A percentile compares a stretch with the other conserved stretches of the same genome.
Conservation (phyloP, 2,797 vertebrate genomes). For the Sebastes hubbsi region DNA sequence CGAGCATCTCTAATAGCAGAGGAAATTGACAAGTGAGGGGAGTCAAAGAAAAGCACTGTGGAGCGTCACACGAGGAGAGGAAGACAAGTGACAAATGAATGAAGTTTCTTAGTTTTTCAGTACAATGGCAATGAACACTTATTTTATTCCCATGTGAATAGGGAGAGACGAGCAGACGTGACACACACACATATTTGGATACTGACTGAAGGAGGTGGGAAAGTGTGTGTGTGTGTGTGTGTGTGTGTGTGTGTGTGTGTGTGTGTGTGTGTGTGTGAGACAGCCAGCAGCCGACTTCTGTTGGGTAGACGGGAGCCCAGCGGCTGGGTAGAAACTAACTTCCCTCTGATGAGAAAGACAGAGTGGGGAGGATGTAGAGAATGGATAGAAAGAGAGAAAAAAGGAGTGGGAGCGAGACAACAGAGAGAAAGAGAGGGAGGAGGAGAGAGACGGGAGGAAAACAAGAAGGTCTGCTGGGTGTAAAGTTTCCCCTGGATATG, state of each 20-base stretch:
- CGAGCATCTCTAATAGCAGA: constrained; percentile 42
- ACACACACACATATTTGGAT: constrained; percentile 14
- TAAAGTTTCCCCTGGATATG: constrained; percentile 80
- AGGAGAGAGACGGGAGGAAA: constrained; percentile 39
- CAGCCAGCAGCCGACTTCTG: constrained; percentile 27
- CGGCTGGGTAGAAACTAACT: constrained; percentile 46
- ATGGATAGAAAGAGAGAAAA: constrained; percentile 17
- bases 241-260: constrained; percentile 25
- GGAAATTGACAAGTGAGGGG: constrained; percentile 42
- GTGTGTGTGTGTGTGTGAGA: constrained; percentile 29
- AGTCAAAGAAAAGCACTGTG: constrained; percentile 26
- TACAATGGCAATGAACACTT: constrained; percentile 49
- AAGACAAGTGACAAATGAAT: constrained; percentile 56
- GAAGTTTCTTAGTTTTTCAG: constrained; percentile 28
- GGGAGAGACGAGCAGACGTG: constrained; percentile 26
- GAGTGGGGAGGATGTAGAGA: constrained; percentile 5
- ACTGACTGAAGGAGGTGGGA: constrained; percentile 21
- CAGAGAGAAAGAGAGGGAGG: neutral
- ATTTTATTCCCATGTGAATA: constrained; percentile 47
- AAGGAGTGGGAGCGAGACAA: neutral
- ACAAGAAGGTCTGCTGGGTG: constrained; percentile 75
- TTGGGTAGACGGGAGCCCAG: constrained; percentile 39
- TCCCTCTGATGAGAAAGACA: constrained; percentile 30
- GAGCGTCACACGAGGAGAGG: neutral
- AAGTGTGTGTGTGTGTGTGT: constrained; percentile 5